Evolutionary conservation across 2,888 invertebrate species (phyloP).

Genomic region (Frankliniella fusca): DNA sequence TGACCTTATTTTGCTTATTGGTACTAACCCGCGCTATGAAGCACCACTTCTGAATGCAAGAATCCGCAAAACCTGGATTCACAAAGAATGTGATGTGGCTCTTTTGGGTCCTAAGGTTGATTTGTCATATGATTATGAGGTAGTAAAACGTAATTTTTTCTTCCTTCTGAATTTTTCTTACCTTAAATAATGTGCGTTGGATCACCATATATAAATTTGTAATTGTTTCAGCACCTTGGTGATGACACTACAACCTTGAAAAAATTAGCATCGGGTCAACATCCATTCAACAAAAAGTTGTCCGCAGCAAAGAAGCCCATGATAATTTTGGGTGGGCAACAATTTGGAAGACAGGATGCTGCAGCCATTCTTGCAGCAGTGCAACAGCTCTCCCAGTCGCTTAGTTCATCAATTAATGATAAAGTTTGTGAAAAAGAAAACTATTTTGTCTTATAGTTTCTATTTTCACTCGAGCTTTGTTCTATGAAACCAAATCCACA

Average conservation of each 20-base stretch:
- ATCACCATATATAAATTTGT: conserved; percentile 29
- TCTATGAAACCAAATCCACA: neutral
- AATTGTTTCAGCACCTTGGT: conserved; percentile 68
- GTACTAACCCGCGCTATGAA: conserved; percentile 95
- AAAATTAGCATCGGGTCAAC: conserved; percentile 66
- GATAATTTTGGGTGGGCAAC: conserved; percentile 85
- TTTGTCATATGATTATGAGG: conserved; percentile 85
- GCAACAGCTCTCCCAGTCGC: conserved; percentile 60
- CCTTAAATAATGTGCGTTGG: too few species aligned
- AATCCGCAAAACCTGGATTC: conserved; percentile 91
- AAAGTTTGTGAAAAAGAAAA: conserved; percentile 46
- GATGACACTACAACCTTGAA: conserved; percentile 68
- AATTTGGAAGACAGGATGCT: conserved; percentile 73
- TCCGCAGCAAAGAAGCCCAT: conserved; percentile 79
- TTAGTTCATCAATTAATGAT: conserved; percentile 33
- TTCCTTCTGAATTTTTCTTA: conserved; percentile 26
- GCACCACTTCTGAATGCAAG: conserved; percentile 94
- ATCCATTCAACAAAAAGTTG: conserved; percentile 66
- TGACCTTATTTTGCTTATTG: conserved; percentile 86
- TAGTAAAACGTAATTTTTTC: conserved; percentile 43
- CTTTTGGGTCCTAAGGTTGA: conserved; percentile 87
- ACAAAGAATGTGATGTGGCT: conserved; percentile 79
- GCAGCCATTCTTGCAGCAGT: conserved; percentile 69
- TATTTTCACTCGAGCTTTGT: neutral
- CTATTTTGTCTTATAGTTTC: neutral